Base-by-base conservation (phyloP, 2,797 vertebrate species). In the Platyrinchus mystaceus region DNA sequence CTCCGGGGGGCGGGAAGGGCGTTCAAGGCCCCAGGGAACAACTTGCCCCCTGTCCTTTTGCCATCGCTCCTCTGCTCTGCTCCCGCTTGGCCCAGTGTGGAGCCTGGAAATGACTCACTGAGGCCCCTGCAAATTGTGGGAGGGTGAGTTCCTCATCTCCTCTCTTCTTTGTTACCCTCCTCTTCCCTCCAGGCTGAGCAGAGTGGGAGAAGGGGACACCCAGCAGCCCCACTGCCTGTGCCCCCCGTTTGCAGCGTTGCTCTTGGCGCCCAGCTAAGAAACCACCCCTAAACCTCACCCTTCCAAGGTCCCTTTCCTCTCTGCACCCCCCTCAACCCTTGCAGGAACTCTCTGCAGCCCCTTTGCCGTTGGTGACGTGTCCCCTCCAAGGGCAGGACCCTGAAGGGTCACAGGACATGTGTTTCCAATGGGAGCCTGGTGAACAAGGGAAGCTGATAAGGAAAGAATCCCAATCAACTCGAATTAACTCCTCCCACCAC, bases 71-170 rank as follows among this genome's bases (percentile, higher is more conserved):
- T 75, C 34, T 74, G 7, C 49, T 75, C 55, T 3, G 2, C 44
- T 88, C 27, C 4, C 0, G 0, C 68, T 86, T 68, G 64, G 5
- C 39, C n/a, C 23, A 6, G 8, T 7, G 9, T 47, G 36, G 30
- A 91, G 9, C 28, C 37, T 81, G 64, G 34, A 23, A 37, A 7
- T 5, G 58, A 26, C 8, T 2, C 5, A 24, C 6, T 13, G 37
- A 81, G 32, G 36, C 1, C 9, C 9, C 55, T 46, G 24, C 19
- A 79, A 58, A 76, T n/a, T 8, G 39, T n/a, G 22, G 19, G 30
- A 68, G 37, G 28, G 36, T 55, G 63, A 85, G 36, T 43, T 50
- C 47, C n/a, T 59, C 34, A 28, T 39, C 24, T 69, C 32, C 24
- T 69, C 28, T 44, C 39, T 32, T 63, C 32, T 60, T 49, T 41